These are phyloP conservation scores for Mamestra brassicae DNA, from an alignment of 2,888 invertebrate species.

Conservation along the genomic window DNA sequence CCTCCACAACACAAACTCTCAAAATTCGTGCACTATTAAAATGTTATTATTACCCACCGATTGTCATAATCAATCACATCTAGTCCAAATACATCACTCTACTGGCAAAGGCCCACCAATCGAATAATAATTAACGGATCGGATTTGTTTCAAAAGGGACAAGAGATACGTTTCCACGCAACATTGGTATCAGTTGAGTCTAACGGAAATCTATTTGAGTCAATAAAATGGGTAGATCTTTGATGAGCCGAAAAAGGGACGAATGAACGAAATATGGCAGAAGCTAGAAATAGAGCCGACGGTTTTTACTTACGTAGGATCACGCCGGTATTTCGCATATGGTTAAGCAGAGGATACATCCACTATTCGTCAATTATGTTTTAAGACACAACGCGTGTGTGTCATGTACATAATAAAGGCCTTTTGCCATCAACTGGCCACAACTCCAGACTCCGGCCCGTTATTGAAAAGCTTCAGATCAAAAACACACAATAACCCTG, in stretches of 20 bases:
- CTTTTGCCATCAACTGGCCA: too few relatives aligned
- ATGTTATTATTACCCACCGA: too few relatives aligned
- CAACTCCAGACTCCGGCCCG: too few relatives aligned
- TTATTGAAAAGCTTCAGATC: background rate
- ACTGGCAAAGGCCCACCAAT: background rate
- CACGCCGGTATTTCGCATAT: background rate
- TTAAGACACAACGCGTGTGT: background rate
- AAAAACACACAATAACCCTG: too few relatives aligned
- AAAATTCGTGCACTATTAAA: too few relatives aligned
- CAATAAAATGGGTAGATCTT: constrained; percentile 44
- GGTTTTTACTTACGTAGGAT: background rate
- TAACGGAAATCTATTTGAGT: constrained; percentile 48
- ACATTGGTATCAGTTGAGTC: constrained; percentile 55
- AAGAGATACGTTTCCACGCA: constrained; percentile 24
- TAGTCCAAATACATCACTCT: background rate
- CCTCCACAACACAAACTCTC: too few relatives aligned
- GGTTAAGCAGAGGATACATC: background rate
- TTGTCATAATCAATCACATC: background rate
- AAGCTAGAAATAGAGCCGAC: constrained; percentile 6
- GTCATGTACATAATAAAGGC: too few relatives aligned
- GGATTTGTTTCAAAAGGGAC: constrained; percentile 19
- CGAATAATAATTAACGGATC: constrained; percentile 17
- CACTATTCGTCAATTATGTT: background rate
- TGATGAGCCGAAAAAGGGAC: constrained; percentile 55
- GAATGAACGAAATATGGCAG: constrained; percentile 23